Evolutionary conservation across 2,888 invertebrate genomes (phyloP).

Genomic region (Drepana falcataria): DNA sequence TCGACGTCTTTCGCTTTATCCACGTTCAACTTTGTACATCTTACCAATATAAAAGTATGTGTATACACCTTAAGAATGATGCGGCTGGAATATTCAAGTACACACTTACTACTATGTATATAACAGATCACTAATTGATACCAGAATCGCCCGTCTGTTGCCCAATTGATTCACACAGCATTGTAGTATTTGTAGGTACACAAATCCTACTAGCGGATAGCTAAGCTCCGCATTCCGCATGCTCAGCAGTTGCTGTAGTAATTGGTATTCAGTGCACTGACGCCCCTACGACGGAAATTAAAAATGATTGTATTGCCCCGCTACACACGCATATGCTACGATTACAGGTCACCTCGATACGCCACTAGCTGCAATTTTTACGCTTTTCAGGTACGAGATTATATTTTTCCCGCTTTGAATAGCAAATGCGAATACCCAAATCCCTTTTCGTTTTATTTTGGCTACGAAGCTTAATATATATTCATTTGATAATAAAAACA

Average conservation of each 20-base stretch:
- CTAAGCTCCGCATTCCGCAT: slow-evolving; percentile 50
- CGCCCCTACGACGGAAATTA: slow-evolving; percentile 57
- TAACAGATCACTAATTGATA: background rate
- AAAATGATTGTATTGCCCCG: slow-evolving; percentile 62
- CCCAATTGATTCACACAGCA: slow-evolving; percentile 23
- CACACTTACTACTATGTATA: background rate
- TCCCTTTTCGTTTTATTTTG: background rate
- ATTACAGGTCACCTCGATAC: background rate
- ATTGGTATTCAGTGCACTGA: slow-evolving; percentile 69
- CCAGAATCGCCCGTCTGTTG: slow-evolving; percentile 1
- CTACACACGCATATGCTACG: slow-evolving; percentile 15
- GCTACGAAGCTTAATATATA: background rate
- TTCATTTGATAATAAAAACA: background rate
- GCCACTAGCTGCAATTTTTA: background rate
- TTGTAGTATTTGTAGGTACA: slow-evolving; percentile 18
- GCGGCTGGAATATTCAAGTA: background rate
- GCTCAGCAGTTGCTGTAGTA: slow-evolving; percentile 56
- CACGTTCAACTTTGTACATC: too few species aligned
- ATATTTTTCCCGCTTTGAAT: background rate
- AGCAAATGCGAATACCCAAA: background rate
- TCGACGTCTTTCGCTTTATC: too few species aligned
- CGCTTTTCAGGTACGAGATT: background rate
- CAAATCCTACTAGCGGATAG: slow-evolving; percentile 37
- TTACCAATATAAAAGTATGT: too few species aligned
- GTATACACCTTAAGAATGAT: too few species aligned